Conservation (phyloP, 1,140 invertebrate genomes). For the Halesus radiatus region DNA sequence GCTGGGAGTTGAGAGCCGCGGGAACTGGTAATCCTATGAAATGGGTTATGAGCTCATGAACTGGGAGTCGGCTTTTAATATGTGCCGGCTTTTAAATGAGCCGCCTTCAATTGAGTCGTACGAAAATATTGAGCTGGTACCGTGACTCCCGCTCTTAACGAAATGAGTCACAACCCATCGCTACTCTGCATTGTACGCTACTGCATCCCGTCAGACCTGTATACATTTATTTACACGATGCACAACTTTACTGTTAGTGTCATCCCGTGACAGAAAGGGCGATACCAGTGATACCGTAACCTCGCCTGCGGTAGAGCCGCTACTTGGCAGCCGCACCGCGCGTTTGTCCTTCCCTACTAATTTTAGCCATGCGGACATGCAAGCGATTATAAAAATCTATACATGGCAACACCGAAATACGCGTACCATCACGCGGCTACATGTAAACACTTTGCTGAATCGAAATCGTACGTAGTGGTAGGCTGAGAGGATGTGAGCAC, state of each 20-base stretch:
- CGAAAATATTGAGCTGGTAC: too few species aligned
- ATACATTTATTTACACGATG: not conserved
- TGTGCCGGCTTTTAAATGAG: too few species aligned
- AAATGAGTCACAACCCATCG: too few species aligned
- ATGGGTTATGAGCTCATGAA: too few species aligned
- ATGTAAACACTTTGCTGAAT: too few species aligned
- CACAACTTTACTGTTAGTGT: not conserved
- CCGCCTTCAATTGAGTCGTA: too few species aligned
- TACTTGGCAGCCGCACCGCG: slow-evolving; percentile 19
- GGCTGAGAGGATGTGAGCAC: too few species aligned
- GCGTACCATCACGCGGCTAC: not conserved
- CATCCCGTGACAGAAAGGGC: slow-evolving; percentile 1
- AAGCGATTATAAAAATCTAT: slow-evolving; percentile 14
- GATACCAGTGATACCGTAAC: not conserved
- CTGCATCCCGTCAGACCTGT: not conserved
- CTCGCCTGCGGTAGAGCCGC: slow-evolving; percentile 1
- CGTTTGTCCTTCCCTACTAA: slow-evolving; percentile 33
- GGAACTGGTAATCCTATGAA: too few species aligned
- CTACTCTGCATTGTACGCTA: not conserved
- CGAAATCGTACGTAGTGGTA: too few species aligned
- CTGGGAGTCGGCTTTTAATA: too few species aligned
- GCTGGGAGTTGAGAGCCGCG: too few species aligned
- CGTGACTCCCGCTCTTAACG: too few species aligned
- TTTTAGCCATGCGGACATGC: slow-evolving; percentile 39
- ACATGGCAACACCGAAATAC: slow-evolving; percentile 21